Evolutionary conservation across 2,113 vertebrate genomes (phyloP).

Genomic region (Calyptomena viridis): DNA sequence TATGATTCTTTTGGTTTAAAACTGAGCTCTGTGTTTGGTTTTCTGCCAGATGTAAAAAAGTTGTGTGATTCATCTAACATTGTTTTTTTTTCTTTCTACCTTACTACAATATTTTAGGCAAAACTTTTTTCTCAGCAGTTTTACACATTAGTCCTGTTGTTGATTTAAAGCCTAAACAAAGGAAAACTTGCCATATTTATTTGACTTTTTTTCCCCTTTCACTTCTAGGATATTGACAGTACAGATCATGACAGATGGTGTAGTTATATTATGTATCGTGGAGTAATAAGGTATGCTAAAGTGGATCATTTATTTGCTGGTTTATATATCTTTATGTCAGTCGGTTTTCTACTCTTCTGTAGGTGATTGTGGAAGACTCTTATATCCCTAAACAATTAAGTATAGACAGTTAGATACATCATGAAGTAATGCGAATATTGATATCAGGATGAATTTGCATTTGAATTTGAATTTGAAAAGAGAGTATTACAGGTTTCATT

Average conservation of each 20-base stretch:
- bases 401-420: neutral
- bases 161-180: neutral
- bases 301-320: neutral
- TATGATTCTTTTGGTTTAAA: neutral
- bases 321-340: neutral
- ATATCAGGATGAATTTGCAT: neutral
- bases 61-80: neutral
- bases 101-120: neutral
- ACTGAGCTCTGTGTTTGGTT: neutral
- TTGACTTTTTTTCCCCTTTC: neutral
- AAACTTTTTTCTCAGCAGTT: neutral
- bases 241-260: conserved; percentile 75
- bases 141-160: neutral
- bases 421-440: neutral
- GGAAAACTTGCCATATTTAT: neutral
- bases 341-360: neutral
- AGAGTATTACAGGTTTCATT: neutral
- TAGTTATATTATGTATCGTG: conserved; percentile 78
- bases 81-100: neutral
- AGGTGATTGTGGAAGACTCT: neutral
- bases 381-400: neutral
- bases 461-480: neutral
- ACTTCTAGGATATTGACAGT: conserved; percentile 72
- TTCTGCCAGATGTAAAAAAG: neutral
- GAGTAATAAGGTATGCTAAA: conserved; percentile 73